Percentiles rank a stretch among this genome's conserved stretches.
Conservation (phyloP, 35 echinoderm and acorn worm genomes). For the Patiria miniata region DNA sequence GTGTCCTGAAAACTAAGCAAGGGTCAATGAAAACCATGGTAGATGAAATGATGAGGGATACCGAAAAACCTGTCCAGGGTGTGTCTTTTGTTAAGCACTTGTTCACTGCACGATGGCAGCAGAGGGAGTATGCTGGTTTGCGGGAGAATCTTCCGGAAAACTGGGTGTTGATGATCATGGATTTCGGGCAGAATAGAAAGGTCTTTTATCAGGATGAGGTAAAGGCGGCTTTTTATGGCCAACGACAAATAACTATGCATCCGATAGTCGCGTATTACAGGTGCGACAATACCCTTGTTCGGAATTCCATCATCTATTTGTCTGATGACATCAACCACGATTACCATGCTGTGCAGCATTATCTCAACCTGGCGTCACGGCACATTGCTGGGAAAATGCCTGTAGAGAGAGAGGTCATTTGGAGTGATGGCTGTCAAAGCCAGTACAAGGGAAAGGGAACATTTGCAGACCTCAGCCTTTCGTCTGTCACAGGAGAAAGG, state of each 20-base stretch:
- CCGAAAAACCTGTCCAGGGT: too few species aligned
- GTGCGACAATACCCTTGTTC: not conserved
- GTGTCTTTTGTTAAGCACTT: too few species aligned
- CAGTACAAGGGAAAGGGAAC: slow-evolving; percentile 60
- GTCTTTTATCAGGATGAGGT: slow-evolving; percentile 50
- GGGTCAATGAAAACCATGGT: too few species aligned
- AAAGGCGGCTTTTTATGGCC: slow-evolving; percentile 31
- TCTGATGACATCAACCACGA: too few species aligned
- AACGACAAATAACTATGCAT: slow-evolving; percentile 46
- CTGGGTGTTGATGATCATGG: slow-evolving; percentile 51
- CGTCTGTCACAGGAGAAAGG: slow-evolving; percentile 20
- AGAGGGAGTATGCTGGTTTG: too few species aligned
- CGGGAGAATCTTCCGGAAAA: not conserved
- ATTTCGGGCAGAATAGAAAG: slow-evolving; percentile 42
- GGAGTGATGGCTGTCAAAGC: slow-evolving; percentile 26
- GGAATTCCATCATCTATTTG: not conserved
- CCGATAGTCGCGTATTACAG: slow-evolving; percentile 23
- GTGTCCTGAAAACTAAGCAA: too few species aligned
- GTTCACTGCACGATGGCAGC: too few species aligned
- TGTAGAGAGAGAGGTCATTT: not conserved
- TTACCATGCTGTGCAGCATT: not conserved
- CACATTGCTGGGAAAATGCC: slow-evolving; percentile 1
- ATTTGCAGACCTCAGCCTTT: slow-evolving; percentile 42
- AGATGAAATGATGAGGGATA: too few species aligned
- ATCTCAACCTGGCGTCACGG: slow-evolving; percentile 18